Evolutionary conservation across 2,888 invertebrate species (phyloP).

Genomic region (Calliopum simillimum): DNA sequence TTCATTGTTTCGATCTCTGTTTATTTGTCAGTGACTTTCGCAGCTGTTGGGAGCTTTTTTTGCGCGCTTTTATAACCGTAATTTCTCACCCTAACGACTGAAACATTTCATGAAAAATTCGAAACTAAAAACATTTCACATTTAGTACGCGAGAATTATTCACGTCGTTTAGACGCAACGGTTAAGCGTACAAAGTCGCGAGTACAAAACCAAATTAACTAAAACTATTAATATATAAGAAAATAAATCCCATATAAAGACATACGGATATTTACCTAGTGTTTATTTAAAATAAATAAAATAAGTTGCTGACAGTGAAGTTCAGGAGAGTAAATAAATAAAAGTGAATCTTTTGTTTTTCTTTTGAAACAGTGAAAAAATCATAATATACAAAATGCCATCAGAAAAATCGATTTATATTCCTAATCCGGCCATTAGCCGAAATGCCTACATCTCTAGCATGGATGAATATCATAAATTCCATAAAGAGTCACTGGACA

Average conservation of each 20-base stretch:
- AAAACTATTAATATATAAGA: background rate
- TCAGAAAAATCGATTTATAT: constrained; percentile 72
- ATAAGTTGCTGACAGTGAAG: background rate
- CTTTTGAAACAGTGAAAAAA: background rate
- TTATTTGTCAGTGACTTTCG: background rate
- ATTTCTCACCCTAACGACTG: background rate
- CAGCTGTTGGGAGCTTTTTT: constrained; percentile 7
- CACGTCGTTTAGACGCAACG: constrained; percentile 39
- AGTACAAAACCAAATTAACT: constrained; percentile 5
- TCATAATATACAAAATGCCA: constrained; percentile 68
- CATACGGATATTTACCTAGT: too few species aligned
- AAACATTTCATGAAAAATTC: background rate
- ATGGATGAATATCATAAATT: constrained; percentile 84
- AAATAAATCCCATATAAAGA: too few species aligned
- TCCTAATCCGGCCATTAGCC: constrained; percentile 71
- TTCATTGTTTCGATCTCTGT: background rate
- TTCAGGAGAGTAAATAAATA: constrained; percentile 19
- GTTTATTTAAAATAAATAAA: background rate
- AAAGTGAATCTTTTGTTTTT: background rate
- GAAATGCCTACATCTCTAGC: constrained; percentile 75
- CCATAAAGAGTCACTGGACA: constrained; percentile 87
- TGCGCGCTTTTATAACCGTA: background rate
- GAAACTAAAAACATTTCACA: constrained; percentile 1
- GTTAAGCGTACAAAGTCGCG: background rate
- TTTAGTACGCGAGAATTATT: constrained; percentile 42